Evolutionary conservation across 2,888 invertebrate species (phyloP).

Genomic region (Epinotia bilunana): DNA sequence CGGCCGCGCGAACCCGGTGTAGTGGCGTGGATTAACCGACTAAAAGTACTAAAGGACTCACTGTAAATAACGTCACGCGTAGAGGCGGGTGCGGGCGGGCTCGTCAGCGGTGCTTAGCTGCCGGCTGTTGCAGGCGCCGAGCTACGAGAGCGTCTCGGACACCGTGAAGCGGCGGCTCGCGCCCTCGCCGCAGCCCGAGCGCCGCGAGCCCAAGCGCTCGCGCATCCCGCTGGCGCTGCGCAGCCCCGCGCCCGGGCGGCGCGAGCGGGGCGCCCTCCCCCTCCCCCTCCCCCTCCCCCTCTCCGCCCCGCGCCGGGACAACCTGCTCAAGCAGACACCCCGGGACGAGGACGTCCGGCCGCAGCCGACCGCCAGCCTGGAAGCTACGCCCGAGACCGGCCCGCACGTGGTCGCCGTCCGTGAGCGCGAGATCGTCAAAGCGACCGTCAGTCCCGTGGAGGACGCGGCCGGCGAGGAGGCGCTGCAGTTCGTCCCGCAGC

Average conservation of each 20-base stretch:
- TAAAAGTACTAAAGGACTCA: constrained; percentile 51
- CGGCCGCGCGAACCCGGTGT: not conserved
- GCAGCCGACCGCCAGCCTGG: not conserved
- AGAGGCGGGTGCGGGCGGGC: not conserved
- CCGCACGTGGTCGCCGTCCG: constrained; percentile 88
- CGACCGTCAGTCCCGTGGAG: constrained; percentile 79
- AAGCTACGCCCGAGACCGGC: constrained; percentile 54
- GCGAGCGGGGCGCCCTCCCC: constrained; percentile 59
- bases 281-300: no score
- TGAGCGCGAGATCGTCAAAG: constrained; percentile 88
- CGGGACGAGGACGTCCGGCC: constrained; percentile 63
- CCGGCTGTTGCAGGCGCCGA: constrained; percentile 36
- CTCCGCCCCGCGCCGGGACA: constrained; percentile 75
- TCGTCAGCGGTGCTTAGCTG: constrained; percentile 17
- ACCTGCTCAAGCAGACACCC: constrained; percentile 88
- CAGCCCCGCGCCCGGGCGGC: constrained; percentile 72
- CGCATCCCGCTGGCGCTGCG: constrained; percentile 75
- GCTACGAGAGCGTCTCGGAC: constrained; percentile 78
- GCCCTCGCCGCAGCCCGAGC: constrained; percentile 69
- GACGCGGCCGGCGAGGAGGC: constrained; percentile 82
- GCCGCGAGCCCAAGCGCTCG: constrained; percentile 72
- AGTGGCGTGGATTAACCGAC: constrained; percentile 53
- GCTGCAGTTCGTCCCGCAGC: constrained; percentile 81
- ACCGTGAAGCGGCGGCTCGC: constrained; percentile 86
- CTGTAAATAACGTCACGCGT: constrained; percentile 38